Evolutionary conservation across 1,140 invertebrate species (phyloP).

Genomic region (Atopsyche davidsoni): DNA sequence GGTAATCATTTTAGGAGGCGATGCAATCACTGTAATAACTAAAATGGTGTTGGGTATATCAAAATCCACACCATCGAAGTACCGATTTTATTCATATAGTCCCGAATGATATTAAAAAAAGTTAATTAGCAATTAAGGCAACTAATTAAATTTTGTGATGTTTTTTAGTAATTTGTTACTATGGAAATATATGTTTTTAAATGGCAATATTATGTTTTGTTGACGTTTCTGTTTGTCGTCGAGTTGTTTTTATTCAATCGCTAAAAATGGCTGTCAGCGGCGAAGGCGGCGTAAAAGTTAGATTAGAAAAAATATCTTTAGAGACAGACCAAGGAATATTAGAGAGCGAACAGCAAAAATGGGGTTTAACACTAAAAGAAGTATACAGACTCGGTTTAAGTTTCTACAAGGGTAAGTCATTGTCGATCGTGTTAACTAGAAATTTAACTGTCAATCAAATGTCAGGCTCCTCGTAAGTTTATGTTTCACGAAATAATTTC

Average conservation of each 20-base stretch:
- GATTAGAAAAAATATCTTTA: constrained; percentile 41
- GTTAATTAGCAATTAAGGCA: neutral
- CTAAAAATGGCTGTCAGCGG: constrained; percentile 34
- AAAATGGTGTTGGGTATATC: too few species aligned
- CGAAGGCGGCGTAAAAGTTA: constrained; percentile 37
- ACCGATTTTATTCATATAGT: too few species aligned
- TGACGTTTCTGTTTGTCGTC: constrained; percentile 21
- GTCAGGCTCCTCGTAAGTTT: constrained; percentile 8
- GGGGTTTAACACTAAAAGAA: constrained; percentile 67
- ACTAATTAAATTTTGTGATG: neutral
- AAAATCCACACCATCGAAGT: too few species aligned
- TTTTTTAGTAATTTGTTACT: too few species aligned
- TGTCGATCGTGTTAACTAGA: neutral
- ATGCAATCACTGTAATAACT: too few species aligned
- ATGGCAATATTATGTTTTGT: too few species aligned
- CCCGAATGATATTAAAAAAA: too few species aligned
- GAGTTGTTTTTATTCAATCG: constrained; percentile 4
- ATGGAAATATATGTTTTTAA: too few species aligned
- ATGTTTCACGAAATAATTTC: constrained; percentile 17
- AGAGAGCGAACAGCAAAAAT: constrained; percentile 48
- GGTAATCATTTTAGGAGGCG: too few species aligned
- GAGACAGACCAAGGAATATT: constrained; percentile 47
- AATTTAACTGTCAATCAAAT: constrained; percentile 13
- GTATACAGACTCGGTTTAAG: constrained; percentile 79
- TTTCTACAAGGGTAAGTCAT: constrained; percentile 79